phyloP scores from a whole-genome alignment of 2,888 invertebrate species.

The Tineola bisselliella region DNA sequence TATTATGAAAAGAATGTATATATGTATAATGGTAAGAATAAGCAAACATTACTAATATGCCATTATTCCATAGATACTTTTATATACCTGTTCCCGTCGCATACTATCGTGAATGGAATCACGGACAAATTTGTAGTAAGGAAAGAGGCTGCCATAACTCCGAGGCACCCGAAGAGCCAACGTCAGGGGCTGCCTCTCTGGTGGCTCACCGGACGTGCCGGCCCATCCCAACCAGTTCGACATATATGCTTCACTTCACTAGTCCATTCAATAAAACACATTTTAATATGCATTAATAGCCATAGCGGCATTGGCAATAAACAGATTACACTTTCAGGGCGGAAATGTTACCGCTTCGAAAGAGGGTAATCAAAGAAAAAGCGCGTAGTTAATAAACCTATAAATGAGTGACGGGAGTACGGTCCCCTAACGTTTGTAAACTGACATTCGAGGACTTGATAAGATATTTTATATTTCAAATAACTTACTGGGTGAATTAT shows the following conservation, averaged over 20 bases:
- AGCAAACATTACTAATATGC: no score
- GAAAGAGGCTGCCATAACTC: slow-evolving; percentile 71
- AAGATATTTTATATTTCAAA: slow-evolving; percentile 7
- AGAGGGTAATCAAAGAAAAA: background rate
- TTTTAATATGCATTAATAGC: slow-evolving; percentile 14
- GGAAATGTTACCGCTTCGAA: background rate
- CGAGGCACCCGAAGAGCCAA: slow-evolving; percentile 51
- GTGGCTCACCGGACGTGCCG: slow-evolving; percentile 31
- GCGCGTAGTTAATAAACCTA: background rate
- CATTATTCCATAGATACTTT: no score
- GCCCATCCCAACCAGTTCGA: slow-evolving; percentile 33
- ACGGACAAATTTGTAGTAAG: slow-evolving; percentile 70
- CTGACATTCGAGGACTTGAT: background rate
- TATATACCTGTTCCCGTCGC: slow-evolving; percentile 4
- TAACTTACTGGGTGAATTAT: slow-evolving; percentile 1
- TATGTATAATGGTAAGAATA: background rate
- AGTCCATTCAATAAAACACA: slow-evolving; percentile 15
- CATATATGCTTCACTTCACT: slow-evolving; percentile 18
- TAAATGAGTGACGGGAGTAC: background rate
- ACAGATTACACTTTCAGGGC: background rate
- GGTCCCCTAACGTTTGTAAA: background rate
- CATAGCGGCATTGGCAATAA: slow-evolving; percentile 13
- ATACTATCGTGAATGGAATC: slow-evolving; percentile 42
- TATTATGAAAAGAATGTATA: background rate
- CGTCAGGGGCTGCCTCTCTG: slow-evolving; percentile 51